These are phyloP conservation scores for Semnornis frantzii DNA, from an alignment of 2,113 vertebrate species.

Conservation along the genomic window DNA sequence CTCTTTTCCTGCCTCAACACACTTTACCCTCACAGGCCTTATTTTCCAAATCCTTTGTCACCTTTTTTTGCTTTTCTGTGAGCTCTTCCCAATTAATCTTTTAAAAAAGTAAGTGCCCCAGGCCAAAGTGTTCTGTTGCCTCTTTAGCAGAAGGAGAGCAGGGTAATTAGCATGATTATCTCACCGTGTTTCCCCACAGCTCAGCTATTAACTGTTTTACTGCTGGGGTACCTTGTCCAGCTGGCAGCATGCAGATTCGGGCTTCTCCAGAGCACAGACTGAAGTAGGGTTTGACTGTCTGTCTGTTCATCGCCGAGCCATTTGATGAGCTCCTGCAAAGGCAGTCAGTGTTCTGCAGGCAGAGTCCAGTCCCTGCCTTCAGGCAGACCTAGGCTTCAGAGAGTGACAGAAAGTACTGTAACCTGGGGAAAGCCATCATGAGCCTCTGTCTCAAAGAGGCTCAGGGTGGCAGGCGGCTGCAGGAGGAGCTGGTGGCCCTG, in stretches of 20 bases:
- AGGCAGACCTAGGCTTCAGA: not conserved
- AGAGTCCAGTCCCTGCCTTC: not conserved
- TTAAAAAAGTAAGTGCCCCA: not conserved
- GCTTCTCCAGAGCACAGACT: fast-evolving
- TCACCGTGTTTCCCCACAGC: not conserved
- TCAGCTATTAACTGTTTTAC: not conserved
- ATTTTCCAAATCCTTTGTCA: constrained; percentile 31
- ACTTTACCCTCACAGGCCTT: constrained; percentile 1
- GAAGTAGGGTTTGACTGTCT: not conserved
- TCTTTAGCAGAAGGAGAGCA: not conserved
- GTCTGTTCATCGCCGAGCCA: not conserved
- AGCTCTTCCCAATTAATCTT: not conserved
- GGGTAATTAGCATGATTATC: not conserved
- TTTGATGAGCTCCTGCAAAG: not conserved
- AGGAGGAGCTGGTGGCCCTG: not conserved
- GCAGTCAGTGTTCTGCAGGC: not conserved
- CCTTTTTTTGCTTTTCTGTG: not conserved
- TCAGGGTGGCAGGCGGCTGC: not conserved
- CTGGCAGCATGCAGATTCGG: not conserved
- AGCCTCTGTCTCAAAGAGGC: not conserved
- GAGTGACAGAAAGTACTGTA: not conserved
- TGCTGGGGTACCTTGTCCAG: not conserved
- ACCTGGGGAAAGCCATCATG: not conserved
- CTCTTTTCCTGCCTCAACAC: not conserved
- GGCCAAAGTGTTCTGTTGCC: not conserved